Evolutionary conservation across 2,888 invertebrate species (phyloP), one percentile per base, ranked within the genome.

Genomic region (Sinotaia quadrata): DNA sequence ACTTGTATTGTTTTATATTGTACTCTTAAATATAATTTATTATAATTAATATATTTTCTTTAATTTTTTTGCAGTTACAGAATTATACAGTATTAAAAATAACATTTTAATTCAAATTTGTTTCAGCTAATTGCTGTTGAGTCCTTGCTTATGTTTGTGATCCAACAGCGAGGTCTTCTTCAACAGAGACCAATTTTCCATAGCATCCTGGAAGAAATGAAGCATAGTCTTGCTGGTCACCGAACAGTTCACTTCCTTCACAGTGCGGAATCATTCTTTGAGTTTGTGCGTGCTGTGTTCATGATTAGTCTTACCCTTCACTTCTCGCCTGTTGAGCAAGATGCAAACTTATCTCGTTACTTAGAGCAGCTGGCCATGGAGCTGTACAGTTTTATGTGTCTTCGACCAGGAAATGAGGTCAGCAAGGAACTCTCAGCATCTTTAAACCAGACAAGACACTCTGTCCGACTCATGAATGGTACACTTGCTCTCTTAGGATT

Each of bases 51-150:
- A 57, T 27, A 31, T 10, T 18, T 27, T 10, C 3, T 15, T 15
- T 15, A 5, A 18, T 29, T 29, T 24, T 54, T 24, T 18, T 54
- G 31, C 7, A 15, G n/a, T 33, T 18, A 34, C 34, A 15, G n/a
- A 31, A 15, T 27, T 37, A 8, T 21, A 33, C 36, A 37, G n/a
- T n/a, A n/a, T n/a, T n/a, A n/a, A n/a, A n/a, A n/a, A n/a, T n/a
- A n/a, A n/a, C n/a, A 41, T 41, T 59, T 5, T 31, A 21, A 41
- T 15, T 59, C 4, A 31, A 18, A 12, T 49, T 36, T 37, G 21
- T 67, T 66, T 34, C 60, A 75, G 74, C 34, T 72, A 18, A 41
- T 60, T 8, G 69, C 68, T 18, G 70, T 63, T 36, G 74, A 76
- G 24, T 67, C 67, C 29, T 36, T 74, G 10, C 62, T 72, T 47